These are phyloP conservation scores for Caligus rogercresseyi DNA, from an alignment of 1,140 invertebrate species.

Conservation along the genomic window DNA sequence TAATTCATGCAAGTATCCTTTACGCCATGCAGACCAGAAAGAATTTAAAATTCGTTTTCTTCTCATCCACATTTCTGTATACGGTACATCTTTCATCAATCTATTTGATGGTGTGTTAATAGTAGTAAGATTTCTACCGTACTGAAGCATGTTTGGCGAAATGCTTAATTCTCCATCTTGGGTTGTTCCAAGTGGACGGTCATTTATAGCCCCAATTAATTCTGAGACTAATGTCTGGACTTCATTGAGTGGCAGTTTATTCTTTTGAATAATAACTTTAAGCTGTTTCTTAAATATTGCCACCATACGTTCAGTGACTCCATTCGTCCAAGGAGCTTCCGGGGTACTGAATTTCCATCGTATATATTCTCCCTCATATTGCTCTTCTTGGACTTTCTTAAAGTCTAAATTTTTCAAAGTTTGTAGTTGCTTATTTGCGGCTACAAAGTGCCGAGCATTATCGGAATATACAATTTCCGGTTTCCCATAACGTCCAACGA, in stretches of 20 bases:
- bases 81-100: neutral
- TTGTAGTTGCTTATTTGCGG: too few species aligned
- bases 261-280: neutral
- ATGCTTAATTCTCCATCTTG: neutral
- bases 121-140: neutral
- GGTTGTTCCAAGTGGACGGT: neutral
- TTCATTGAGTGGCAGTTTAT: neutral
- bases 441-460: conserved; percentile 1
- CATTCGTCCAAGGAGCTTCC: conserved; percentile 6
- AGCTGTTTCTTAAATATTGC: neutral
- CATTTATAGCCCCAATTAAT: neutral
- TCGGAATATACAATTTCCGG: neutral
- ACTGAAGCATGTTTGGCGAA: neutral
- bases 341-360: conserved; percentile 1
- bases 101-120: neutral
- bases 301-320: conserved; percentile 1
- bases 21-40: neutral
- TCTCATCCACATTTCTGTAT: neutral
- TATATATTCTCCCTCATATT: neutral
- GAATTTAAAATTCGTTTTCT: neutral
- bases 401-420: neutral
- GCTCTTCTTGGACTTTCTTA: neutral
- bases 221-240: neutral
- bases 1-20: neutral
- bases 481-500: conserved; percentile 1